Percentiles rank a stretch among this genome's conserved stretches.
Evolutionary conservation across 2,113 vertebrate species (phyloP).

Genomic region (Catharus bicknelli): DNA sequence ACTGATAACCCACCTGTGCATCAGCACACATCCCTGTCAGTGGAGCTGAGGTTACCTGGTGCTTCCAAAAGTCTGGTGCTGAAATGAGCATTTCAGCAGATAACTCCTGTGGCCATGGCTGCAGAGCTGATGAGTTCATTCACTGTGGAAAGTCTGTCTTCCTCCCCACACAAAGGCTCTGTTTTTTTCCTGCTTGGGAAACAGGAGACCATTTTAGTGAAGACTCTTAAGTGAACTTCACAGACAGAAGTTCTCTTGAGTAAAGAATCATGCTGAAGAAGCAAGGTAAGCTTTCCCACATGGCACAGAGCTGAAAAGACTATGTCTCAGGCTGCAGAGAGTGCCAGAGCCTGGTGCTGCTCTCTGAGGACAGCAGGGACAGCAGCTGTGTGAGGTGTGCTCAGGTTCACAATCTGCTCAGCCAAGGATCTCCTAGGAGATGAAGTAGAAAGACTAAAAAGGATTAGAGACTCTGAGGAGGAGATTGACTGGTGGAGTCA

Average conservation of each 20-base stretch:
- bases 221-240: neutral
- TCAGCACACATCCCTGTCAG: neutral
- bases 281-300: neutral
- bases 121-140: neutral
- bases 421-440: neutral
- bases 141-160: neutral
- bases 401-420: neutral
- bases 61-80: neutral
- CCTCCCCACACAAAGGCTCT: neutral
- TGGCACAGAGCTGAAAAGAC: neutral
- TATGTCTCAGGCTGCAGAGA: rapidly evolving
- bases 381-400: rapidly evolving
- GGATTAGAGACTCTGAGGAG: neutral
- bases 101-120: neutral
- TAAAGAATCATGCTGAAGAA: neutral
- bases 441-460: neutral
- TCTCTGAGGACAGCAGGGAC: neutral
- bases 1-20: neutral
- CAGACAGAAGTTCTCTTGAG: neutral
- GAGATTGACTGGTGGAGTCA: neutral
- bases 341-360: rapidly evolving
- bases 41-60: neutral
- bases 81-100: neutral
- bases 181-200: neutral
- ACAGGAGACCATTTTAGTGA: neutral